Percentiles rank a stretch among this genome's conserved stretches.
phyloP scores from a whole-genome alignment of 2,888 invertebrate genomes.

The Dryobotodes eremita region DNA sequence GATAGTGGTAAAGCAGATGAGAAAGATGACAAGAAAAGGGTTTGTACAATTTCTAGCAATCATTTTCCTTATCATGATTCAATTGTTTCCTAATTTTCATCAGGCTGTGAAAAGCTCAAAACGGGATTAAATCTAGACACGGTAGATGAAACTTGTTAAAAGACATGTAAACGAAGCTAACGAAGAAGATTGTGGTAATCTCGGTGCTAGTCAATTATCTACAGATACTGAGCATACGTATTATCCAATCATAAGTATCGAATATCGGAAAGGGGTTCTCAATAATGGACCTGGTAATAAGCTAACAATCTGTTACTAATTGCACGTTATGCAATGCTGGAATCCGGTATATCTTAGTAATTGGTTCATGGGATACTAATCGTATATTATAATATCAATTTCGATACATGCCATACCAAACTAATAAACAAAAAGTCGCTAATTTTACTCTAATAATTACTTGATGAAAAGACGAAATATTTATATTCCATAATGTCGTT shows the following conservation, averaged over 20 bases:
- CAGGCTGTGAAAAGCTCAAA: neutral
- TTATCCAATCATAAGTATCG: constrained; percentile 5
- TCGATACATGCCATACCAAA: neutral
- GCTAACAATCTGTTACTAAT: constrained; percentile 53
- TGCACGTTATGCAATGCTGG: constrained; percentile 33
- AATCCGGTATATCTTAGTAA: constrained; percentile 36
- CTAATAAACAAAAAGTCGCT: neutral
- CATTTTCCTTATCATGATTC: neutral
- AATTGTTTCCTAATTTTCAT: neutral
- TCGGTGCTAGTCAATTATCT: neutral
- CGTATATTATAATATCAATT: neutral
- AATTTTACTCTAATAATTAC: no score
- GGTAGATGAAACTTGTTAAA: neutral
- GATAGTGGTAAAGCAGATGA: neutral
- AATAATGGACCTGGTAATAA: constrained; percentile 43
- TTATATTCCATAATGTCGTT: neutral
- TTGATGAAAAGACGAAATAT: neutral
- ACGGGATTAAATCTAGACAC: neutral
- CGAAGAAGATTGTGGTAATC: neutral
- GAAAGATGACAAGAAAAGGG: neutral
- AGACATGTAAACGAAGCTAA: neutral
- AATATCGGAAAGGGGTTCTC: constrained; percentile 24
- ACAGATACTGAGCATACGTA: neutral
- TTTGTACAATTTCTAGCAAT: neutral
- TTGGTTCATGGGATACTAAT: constrained; percentile 35